These are phyloP conservation scores for Diachrysia chrysitis DNA, from an alignment of 2,888 invertebrate genomes.

Conservation along the genomic window DNA sequence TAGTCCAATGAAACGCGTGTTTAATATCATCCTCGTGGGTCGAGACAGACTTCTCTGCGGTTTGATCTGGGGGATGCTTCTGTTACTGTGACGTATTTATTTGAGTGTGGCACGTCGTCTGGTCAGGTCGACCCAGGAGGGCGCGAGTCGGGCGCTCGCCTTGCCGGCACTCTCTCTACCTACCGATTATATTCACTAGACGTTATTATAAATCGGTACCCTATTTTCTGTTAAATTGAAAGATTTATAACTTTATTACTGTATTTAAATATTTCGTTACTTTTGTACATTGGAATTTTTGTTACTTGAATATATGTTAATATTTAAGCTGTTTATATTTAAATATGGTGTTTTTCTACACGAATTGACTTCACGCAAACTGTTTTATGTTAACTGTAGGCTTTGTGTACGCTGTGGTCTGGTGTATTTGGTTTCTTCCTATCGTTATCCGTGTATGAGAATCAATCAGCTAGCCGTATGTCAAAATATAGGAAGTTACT, in stretches of 20 bases:
- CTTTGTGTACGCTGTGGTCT: constrained; percentile 85
- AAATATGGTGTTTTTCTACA: constrained; percentile 84
- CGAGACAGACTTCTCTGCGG: constrained; percentile 69
- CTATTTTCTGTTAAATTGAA: constrained; percentile 84
- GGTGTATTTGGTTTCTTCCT: constrained; percentile 85
- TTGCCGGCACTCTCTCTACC: constrained; percentile 57
- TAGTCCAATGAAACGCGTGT: constrained; percentile 85
- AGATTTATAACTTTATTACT: constrained; percentile 82
- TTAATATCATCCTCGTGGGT: constrained; percentile 70
- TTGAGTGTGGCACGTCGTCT: constrained; percentile 70
- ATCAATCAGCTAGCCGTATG: constrained; percentile 84
- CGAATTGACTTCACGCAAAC: constrained; percentile 83
- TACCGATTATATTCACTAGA: constrained; percentile 62
- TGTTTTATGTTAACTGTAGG: constrained; percentile 83
- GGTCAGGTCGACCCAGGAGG: constrained; percentile 61
- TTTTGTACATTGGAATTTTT: constrained; percentile 88
- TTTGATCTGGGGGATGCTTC: constrained; percentile 69
- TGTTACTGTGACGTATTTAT: constrained; percentile 80
- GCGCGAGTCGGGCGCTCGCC: constrained; percentile 48
- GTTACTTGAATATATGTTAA: constrained; percentile 86
- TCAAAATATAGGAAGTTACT: constrained; percentile 82
- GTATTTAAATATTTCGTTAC: constrained; percentile 86
- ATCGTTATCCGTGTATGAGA: constrained; percentile 82
- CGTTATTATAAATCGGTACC: constrained; percentile 74
- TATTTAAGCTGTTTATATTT: constrained; percentile 88